Base-by-base conservation (phyloP, 1,140 invertebrate species). In the Panulirus ornatus region DNA sequence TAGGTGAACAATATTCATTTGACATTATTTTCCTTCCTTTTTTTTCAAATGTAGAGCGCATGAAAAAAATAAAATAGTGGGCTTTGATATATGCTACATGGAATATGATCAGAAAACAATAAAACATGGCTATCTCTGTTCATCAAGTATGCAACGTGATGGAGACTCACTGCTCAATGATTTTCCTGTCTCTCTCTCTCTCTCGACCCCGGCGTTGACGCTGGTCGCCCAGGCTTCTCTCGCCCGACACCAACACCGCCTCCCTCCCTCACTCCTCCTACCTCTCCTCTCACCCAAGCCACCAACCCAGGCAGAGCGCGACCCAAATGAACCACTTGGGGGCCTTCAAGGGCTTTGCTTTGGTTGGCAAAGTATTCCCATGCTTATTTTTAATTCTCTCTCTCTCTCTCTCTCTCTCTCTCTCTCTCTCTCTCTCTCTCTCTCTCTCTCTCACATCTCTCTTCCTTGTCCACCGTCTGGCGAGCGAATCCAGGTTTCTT, bases 111-210 rank as follows among this genome's bases (percentile, higher is more conserved):
- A 88, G 79, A 87, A 87, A 85, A 73, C 38, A 22, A 83, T 70
- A 87, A 78, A 75, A 88, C 73, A 47, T 44, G 78, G 87, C 87
- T 88, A 82, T 88, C 76, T 88, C 58, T 88, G 87, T 88, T 82
- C 78, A 86, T 47, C 84, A 88, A 88, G 87, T 88, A 82, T 82
- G 87, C 87, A 83, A 82, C 87, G 87, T 88, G 87, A 88, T 88
- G 87, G 87, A 70, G 78, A 70, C 58, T 88, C 87, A 88, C 47
- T 88, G 87, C 87, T 88, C 87, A 88, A 88, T 81, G 78, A 88
- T 82, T 47, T n/a, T 81, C 76, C 78, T 88, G 14, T 73, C 73
- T 88, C 47, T 82, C 44, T 73, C 73, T 88, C 47, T 82, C 44
- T 34, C 47, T 58, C 44, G 54, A 71, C 63, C n/a, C 78, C 87